These are phyloP conservation scores for Aradus depressus DNA, from an alignment of 2,888 invertebrate species.

Conservation along the genomic window DNA sequence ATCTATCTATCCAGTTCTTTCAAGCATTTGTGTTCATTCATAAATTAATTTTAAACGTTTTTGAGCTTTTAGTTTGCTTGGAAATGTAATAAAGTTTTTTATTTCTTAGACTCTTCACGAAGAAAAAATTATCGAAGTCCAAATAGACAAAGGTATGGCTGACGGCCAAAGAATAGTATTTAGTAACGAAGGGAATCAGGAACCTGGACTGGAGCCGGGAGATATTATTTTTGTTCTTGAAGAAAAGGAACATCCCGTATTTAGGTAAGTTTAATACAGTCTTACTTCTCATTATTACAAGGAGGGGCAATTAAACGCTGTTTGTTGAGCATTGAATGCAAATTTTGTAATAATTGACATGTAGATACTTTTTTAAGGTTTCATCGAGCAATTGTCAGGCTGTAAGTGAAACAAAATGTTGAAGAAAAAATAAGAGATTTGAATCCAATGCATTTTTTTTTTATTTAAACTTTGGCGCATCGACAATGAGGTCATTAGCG, in stretches of 20 bases:
- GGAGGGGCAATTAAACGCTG: too few species aligned
- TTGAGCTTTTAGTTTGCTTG: background rate
- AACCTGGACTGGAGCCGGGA: conserved; percentile 85
- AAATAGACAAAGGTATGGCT: conserved; percentile 88
- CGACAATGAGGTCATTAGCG: too few species aligned
- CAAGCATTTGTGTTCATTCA: background rate
- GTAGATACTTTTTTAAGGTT: too few species aligned
- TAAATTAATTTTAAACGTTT: background rate
- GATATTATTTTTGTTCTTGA: conserved; percentile 93
- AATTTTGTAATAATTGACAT: too few species aligned
- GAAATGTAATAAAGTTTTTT: conserved; percentile 4
- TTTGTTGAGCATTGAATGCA: too few species aligned
- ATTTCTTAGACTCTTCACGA: conserved; percentile 56
- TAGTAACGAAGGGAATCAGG: conserved; percentile 91
- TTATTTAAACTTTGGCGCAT: too few species aligned
- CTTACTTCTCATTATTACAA: background rate
- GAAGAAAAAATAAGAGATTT: too few species aligned
- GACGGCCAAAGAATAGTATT: conserved; percentile 93
- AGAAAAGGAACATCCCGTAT: conserved; percentile 77
- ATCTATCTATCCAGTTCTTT: too few species aligned
- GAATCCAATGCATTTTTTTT: too few species aligned
- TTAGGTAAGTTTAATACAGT: conserved; percentile 41
- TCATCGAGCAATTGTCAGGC: too few species aligned
- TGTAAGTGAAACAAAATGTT: too few species aligned
- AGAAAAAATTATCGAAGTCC: conserved; percentile 88